Conservation (phyloP, 2,113 vertebrate species). For the Gallinago jamesoni region DNA sequence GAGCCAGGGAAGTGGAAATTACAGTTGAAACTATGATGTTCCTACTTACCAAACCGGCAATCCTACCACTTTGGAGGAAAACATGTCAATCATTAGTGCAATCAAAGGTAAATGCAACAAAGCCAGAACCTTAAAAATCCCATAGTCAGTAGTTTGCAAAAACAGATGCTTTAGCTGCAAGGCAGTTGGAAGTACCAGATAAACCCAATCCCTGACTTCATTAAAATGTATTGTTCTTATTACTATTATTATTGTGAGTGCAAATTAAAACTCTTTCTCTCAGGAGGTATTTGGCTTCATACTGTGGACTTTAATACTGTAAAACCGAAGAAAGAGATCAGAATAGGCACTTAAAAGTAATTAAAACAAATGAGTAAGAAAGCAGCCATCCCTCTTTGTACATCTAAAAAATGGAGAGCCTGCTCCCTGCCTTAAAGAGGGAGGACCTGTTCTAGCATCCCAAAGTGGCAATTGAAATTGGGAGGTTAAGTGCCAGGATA, state of each 20-base stretch:
- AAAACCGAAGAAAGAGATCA: not conserved
- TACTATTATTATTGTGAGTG: not conserved
- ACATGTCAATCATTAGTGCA: not conserved
- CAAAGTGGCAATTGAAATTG: slow-evolving; percentile 1
- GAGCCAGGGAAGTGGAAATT: not conserved
- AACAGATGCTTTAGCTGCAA: not conserved
- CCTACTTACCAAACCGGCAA: not conserved
- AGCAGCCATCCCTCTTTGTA: not conserved
- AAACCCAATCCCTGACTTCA: not conserved
- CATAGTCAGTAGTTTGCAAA: not conserved
- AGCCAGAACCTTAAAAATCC: not conserved
- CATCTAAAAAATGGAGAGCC: not conserved
- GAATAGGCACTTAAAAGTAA: not conserved
- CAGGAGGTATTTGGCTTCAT: not conserved
- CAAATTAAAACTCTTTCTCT: slow-evolving; percentile 8
- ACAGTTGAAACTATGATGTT: not conserved
- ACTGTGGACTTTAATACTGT: not conserved
- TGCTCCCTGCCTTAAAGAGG: not conserved
- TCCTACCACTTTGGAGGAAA: not conserved
- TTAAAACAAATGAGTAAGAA: slow-evolving; percentile 13
- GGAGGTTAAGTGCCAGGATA: not conserved
- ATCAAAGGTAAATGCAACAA: not conserved
- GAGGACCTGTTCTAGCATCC: not conserved
- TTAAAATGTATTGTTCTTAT: not conserved
- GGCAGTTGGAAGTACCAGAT: not conserved